phyloP scores from a whole-genome alignment of 2,797 vertebrate genomes.

The Furcifer pardalis region DNA sequence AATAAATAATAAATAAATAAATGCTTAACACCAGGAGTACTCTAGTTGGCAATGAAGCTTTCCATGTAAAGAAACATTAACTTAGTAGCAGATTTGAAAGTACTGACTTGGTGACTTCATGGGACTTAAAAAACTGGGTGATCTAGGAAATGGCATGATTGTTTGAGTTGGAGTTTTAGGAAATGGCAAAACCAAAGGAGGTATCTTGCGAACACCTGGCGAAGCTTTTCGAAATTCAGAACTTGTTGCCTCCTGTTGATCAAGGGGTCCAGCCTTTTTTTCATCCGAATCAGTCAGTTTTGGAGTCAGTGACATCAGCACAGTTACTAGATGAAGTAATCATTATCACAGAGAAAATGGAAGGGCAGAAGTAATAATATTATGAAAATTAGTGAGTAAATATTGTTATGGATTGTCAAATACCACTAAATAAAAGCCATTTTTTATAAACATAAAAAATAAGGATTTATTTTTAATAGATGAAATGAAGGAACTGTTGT shows the following conservation, averaged over 20 bases:
- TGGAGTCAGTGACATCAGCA: slow-evolving; percentile 84
- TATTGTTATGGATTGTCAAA: slow-evolving; percentile 50
- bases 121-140: slow-evolving; percentile 84
- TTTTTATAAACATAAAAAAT: slow-evolving; percentile 27
- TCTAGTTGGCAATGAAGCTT: slow-evolving; percentile 43
- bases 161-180: slow-evolving; percentile 79
- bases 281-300: slow-evolving; percentile 77
- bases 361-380: slow-evolving; percentile 70
- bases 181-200: slow-evolving; percentile 75
- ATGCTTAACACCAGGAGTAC: slow-evolving; percentile 61
- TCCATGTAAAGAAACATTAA: slow-evolving; percentile 46
- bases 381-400: slow-evolving; percentile 57
- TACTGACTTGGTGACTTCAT: slow-evolving; percentile 85
- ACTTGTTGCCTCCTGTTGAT: slow-evolving; percentile 64
- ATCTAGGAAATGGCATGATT: slow-evolving; percentile 76
- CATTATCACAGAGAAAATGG: slow-evolving; percentile 63
- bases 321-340: slow-evolving; percentile 81
- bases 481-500: slow-evolving; percentile 25
- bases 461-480: slow-evolving; percentile 47
- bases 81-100: slow-evolving; percentile 83
- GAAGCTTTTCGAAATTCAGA: slow-evolving; percentile 73
- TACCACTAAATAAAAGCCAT: slow-evolving; percentile 46
- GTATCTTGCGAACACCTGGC: slow-evolving; percentile 70
- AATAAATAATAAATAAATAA: too few relatives aligned
- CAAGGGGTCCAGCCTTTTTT: slow-evolving; percentile 66